These are phyloP conservation scores for Acipenser oxyrinchus DNA, from an alignment of 2,797 vertebrate species.

Conservation along the genomic window DNA sequence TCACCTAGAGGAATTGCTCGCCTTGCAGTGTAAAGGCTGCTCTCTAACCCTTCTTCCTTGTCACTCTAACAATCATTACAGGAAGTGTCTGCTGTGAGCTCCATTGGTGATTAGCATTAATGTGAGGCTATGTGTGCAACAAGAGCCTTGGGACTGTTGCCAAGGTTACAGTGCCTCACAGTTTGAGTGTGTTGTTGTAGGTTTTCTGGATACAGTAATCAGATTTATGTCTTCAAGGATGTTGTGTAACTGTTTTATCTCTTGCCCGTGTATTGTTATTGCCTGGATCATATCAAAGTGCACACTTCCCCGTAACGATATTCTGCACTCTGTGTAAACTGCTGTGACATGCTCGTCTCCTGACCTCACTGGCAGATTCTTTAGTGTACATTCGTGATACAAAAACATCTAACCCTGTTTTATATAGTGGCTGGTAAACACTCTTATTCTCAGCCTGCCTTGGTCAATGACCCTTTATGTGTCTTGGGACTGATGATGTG, in stretches of 20 bases:
- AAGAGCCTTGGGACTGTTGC: conserved; percentile 1
- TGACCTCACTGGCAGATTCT: not conserved
- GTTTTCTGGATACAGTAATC: conserved; percentile 1
- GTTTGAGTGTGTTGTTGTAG: not conserved
- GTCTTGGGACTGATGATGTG: conserved; percentile 34
- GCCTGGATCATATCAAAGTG: conserved; percentile 1
- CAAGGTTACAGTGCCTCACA: not conserved
- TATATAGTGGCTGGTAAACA: conserved; percentile 1
- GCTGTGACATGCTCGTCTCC: not conserved
- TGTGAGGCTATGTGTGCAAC: not conserved
- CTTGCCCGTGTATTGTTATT: conserved; percentile 9
- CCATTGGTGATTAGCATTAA: not conserved
- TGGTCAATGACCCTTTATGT: conserved; percentile 47
- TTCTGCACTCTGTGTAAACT: not conserved
- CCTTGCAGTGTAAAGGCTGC: too few relatives aligned
- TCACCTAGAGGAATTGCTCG: too few relatives aligned
- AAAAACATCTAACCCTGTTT: conserved; percentile 11
- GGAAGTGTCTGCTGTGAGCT: not conserved
- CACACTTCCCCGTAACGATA: conserved; percentile 9
- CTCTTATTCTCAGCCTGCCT: conserved; percentile 3
- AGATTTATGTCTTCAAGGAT: conserved; percentile 1
- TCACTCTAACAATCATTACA: not conserved
- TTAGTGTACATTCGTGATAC: not conserved
- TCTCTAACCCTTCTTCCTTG: not conserved
- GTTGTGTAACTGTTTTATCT: not conserved